Conservation (phyloP, 2,113 vertebrate species). For the Anolis carolinensis region DNA sequence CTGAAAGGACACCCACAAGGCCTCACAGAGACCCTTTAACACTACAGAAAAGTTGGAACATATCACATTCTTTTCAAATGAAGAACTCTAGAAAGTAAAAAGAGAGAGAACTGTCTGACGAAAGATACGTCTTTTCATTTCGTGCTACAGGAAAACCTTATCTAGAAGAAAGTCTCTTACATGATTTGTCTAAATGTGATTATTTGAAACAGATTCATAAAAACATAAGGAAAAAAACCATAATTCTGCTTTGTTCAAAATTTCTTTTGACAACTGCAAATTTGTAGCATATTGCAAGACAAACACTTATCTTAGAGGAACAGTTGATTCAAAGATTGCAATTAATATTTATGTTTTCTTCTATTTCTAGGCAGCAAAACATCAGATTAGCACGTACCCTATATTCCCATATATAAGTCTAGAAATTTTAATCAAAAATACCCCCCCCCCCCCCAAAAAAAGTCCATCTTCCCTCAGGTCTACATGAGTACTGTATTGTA, state of each 20-base stretch:
- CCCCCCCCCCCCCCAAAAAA: no score
- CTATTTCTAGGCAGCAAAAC: not conserved
- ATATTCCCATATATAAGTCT: no score
- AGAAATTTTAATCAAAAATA: no score
- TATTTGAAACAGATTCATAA: slow-evolving; percentile 4
- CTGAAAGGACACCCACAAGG: slow-evolving; percentile 3
- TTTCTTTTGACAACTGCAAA: no score
- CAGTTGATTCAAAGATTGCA: not conserved
- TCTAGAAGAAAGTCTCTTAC: not conserved
- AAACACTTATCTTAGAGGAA: not conserved
- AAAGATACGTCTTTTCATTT: not conserved
- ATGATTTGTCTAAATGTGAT: not conserved
- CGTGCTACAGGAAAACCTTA: not conserved
- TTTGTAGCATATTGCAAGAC: not conserved
- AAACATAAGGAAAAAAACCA: not conserved
- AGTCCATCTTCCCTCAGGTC: no score
- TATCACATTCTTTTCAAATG: not conserved
- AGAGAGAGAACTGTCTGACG: not conserved
- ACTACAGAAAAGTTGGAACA: slow-evolving; percentile 15
- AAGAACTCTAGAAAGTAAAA: slow-evolving; percentile 3
- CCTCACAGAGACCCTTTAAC: not conserved
- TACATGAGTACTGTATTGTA: no score
- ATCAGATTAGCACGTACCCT: no score
- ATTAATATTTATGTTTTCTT: not conserved
- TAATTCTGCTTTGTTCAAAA: not conserved